A percentile compares a stretch with the other conserved stretches of the same genome.
These are phyloP conservation scores for Naja naja DNA, from an alignment of 2,113 vertebrate species.

Conservation along the genomic window DNA sequence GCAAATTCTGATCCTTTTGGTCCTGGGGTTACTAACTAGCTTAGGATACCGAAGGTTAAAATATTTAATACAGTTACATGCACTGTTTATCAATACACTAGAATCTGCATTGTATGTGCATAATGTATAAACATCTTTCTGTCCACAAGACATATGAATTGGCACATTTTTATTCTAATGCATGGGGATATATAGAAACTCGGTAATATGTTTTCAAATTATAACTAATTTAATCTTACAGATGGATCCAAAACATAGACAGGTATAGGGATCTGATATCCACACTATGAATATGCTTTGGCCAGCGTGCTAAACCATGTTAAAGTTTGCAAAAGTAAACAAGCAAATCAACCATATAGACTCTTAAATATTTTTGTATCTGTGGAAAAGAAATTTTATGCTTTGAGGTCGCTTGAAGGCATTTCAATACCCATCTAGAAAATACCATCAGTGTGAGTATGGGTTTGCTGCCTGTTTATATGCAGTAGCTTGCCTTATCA, in stretches of 20 bases:
- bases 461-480: neutral
- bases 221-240: neutral
- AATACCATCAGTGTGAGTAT: neutral
- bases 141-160: neutral
- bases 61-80: neutral
- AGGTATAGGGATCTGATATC: neutral
- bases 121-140: neutral
- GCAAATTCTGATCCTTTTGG: neutral
- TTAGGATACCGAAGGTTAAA: neutral
- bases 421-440: neutral
- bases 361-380: neutral
- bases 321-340: neutral
- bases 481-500: neutral
- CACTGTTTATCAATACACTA: neutral
- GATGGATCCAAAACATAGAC: neutral
- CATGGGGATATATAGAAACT: neutral
- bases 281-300: neutral
- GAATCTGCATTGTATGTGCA: neutral
- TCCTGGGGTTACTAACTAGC: neutral
- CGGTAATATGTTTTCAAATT: neutral
- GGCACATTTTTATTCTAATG: neutral
- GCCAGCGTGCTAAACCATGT: neutral
- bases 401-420: neutral
- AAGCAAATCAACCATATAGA: neutral
- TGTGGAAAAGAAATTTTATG: neutral